Evolutionary conservation across 2,113 vertebrate genomes (phyloP), one percentile per base, ranked within the genome.

Genomic region (Thoracochromis brauschi): DNA sequence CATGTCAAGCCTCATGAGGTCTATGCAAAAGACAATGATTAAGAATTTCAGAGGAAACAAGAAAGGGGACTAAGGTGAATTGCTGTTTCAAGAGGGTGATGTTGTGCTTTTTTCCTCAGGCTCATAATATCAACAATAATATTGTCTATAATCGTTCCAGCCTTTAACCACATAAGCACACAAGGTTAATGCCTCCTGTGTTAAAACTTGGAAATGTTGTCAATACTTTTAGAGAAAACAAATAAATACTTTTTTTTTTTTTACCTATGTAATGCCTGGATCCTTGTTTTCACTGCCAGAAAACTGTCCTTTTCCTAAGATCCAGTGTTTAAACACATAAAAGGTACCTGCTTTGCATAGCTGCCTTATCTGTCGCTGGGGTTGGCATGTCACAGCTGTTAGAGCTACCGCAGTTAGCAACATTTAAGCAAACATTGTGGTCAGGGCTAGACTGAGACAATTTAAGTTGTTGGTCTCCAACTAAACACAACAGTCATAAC

Each of bases 291-390:
- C 13, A 73, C 40, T 26, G 31, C n/a, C 31, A 81, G 5, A 45
- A 24, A 81, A 21, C 24, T 49, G 14, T 2, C 19, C 31, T 51
- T 80, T 60, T 51, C 31, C 58, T 6, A 38, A 9, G 31, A 24
- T 38, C 9, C 9, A 7, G 7, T 19, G 6, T 71, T 33, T 19
- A 33, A 49, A 68, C 19, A 45, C 29, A 35, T 6, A 19, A 85
- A 16, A 84, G 19, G 42, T 26, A 7, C 16, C 35, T 38, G 86
- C 81, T 93, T 92, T 93, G 88, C 90, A 94, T 94, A 12, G 31
- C 19, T 79, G 12, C 8, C 82, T 91, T 88, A 93, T 88, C 90
- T 53, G 54, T 65, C 54, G 75, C 21, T 16, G 29, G 29, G 33
- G 53, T 57, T 29, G 51, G 78, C 87, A 60, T 80, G 54, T 17